Conservation (phyloP, 2,888 invertebrate genomes). For the Zygothrica quintamaculata region DNA sequence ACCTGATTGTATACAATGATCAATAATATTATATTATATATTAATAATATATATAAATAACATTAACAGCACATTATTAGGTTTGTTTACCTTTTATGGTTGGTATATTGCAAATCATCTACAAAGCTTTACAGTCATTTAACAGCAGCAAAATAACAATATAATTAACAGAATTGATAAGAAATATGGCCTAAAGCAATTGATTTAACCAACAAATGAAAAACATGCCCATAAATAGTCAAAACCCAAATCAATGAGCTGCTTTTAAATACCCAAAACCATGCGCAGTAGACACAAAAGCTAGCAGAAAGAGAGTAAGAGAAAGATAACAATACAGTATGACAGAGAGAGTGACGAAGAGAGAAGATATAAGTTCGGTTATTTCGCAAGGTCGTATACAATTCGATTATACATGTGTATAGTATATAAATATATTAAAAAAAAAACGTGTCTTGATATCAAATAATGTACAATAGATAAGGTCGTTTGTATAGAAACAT, state of each 20-base stretch:
- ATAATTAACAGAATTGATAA: constrained; percentile 52
- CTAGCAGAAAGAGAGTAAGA: constrained; percentile 14
- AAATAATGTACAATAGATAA: neutral
- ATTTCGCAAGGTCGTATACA: constrained; percentile 54
- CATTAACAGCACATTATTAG: no score
- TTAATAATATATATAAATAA: no score
- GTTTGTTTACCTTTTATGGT: no score
- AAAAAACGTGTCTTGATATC: neutral
- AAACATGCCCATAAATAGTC: constrained; percentile 75
- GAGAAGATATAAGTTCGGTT: constrained; percentile 6
- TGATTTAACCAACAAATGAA: constrained; percentile 31
- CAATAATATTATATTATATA: no score
- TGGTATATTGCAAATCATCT: constrained; percentile 16
- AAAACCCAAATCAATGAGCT: constrained; percentile 45
- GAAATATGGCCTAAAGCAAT: constrained; percentile 42
- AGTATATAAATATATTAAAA: neutral
- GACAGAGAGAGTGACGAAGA: neutral
- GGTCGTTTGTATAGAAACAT: neutral
- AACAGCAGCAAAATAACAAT: no score
- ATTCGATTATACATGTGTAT: neutral
- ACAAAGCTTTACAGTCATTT: constrained; percentile 13
- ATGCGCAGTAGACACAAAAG: constrained; percentile 1
- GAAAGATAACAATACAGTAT: constrained; percentile 8
- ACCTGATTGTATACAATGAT: no score
- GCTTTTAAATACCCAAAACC: constrained; percentile 29